A percentile compares a stretch with the other conserved stretches of the same genome.
These are phyloP conservation scores for Anniella stebbinsi DNA, from an alignment of 2,797 vertebrate species.

Conservation along the genomic window DNA sequence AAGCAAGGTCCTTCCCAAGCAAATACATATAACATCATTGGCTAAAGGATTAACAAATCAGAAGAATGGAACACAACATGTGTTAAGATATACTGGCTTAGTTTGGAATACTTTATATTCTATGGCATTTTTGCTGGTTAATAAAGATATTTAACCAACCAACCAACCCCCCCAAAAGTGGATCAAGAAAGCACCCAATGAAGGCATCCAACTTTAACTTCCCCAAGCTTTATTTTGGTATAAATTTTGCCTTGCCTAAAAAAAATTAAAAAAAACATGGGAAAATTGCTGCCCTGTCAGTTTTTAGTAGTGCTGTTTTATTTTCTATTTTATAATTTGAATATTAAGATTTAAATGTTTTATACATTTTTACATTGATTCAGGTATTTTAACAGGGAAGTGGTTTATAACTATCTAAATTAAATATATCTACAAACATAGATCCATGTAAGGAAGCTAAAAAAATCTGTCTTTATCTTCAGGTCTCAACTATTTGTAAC, in stretches of 20 bases:
- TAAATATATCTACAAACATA: neutral
- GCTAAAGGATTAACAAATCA: slow-evolving; percentile 44
- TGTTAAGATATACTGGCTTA: neutral
- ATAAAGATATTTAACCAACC: neutral
- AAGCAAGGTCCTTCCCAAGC: slow-evolving; percentile 24
- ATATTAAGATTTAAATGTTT: neutral
- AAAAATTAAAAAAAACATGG: neutral
- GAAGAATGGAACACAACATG: neutral
- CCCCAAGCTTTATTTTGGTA: neutral
- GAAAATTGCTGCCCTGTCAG: neutral
- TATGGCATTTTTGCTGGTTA: neutral
- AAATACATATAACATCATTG: slow-evolving; percentile 42
- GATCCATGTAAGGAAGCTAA: too few relatives aligned
- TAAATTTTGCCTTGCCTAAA: too few relatives aligned
- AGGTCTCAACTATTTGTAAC: neutral
- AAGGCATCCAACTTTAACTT: neutral
- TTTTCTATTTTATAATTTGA: neutral
- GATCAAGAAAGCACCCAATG: neutral
- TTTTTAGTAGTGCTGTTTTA: neutral
- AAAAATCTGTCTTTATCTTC: neutral
- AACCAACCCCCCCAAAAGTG: neutral
- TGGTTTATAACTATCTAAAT: neutral
- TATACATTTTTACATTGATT: neutral
- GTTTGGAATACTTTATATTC: neutral
- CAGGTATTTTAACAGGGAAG: neutral